Evolutionary conservation across 1,140 invertebrate genomes (phyloP), one percentile per base, ranked within the genome.

Genomic region (Mya arenaria): DNA sequence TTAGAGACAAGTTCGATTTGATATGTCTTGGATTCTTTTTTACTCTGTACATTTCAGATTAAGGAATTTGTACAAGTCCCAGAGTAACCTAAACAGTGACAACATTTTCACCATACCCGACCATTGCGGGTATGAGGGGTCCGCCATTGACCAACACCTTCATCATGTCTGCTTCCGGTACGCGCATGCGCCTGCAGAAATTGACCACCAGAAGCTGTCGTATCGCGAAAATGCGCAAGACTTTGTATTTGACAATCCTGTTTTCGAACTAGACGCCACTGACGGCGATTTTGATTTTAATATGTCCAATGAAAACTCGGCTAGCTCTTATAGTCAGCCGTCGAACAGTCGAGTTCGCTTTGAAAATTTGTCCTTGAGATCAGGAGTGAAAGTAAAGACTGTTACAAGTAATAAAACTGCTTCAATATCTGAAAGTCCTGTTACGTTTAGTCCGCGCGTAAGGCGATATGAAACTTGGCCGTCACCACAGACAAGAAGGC

Each of bases 391-490:
- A n/a, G n/a, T n/a, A n/a, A n/a, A n/a, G n/a, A n/a, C n/a, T n/a
- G n/a, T n/a, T n/a, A n/a, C n/a, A n/a, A n/a, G n/a, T n/a, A n/a
- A n/a, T n/a, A n/a, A 10, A 4, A 32, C 8, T 62, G 36, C 15
- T 10, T 5, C n/a, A 4, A 28, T 28, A 32, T 10, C 8, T 62
- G 36, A 44, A 6, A 68, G 30, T 39, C 36, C 44, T 52, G 28
- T 36, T 13, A 44, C 13, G 13, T 19, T 19, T 28, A 63, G 28
- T 28, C 25, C 30, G n/a, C 36, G 25, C 39, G 39, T 15, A 3
- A 65, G 23, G 30, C 56, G 58, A n/a, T 78, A 78, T 25, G 74
- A 78, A 58, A 78, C 74, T 5, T 78, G 74, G 74, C 74, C 74
- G 10, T 78, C 74, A 34, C 74, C 74, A 25, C 23, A 78, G 17